Conservation (phyloP, 2,113 vertebrate genomes). For the Colistium nudipinnis region DNA sequence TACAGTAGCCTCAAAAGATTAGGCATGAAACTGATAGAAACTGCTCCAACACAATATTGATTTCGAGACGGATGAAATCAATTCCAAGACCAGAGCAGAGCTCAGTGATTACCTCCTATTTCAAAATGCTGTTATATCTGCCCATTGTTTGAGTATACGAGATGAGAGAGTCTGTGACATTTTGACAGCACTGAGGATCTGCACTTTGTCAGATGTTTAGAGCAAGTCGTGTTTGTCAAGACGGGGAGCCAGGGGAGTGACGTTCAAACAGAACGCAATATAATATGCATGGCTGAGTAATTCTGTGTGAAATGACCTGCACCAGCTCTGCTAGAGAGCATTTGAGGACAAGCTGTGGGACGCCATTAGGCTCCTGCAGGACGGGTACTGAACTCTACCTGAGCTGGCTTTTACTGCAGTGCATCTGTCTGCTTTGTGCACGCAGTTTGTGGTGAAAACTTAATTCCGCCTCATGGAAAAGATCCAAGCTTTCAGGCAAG, state of each 20-base stretch:
- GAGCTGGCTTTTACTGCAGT: conserved; percentile 3
- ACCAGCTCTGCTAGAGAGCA: conserved; percentile 12
- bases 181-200: neutral
- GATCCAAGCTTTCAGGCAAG: neutral
- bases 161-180: neutral
- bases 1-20: too few species aligned
- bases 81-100: too few species aligned
- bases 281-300: conserved; percentile 43
- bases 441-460: conserved; percentile 1
- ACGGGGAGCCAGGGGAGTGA: conserved; percentile 6
- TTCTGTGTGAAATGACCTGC: conserved; percentile 42
- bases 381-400: neutral
- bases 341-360: conserved; percentile 18
- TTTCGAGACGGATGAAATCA: too few species aligned
- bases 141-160: too few species aligned
- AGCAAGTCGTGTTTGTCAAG: conserved; percentile 29
- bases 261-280: conserved; percentile 2
- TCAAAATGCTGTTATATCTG: too few species aligned
- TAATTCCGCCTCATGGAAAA: neutral
- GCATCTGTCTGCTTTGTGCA: neutral
- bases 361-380: conserved; percentile 1
- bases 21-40: too few species aligned
- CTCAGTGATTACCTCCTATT: too few species aligned
- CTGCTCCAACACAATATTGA: too few species aligned
- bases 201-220: conserved; percentile 35